phyloP scores from a whole-genome alignment of 2,113 vertebrate genomes.

The Entomyzon cyanotis region DNA sequence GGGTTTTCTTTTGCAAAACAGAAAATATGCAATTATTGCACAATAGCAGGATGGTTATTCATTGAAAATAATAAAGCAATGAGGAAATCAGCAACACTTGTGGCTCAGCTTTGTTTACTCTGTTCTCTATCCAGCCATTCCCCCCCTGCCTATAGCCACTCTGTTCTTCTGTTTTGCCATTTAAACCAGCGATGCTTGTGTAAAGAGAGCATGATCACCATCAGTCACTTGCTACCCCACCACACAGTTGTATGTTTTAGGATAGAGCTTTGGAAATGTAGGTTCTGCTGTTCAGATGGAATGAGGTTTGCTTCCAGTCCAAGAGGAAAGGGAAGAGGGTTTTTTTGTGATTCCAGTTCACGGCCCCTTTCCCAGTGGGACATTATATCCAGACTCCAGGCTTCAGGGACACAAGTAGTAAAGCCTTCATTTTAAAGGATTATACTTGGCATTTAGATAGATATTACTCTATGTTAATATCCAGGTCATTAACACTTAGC shows the following conservation, averaged over 20 bases:
- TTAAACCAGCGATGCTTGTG: background rate
- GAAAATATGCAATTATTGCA: background rate
- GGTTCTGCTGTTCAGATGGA: background rate
- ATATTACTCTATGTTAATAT: background rate
- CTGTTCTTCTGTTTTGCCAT: background rate
- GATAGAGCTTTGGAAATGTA: background rate
- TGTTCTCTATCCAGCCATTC: background rate
- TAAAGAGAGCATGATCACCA: background rate
- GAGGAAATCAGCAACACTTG: background rate
- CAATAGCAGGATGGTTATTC: background rate
- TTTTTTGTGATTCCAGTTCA: background rate
- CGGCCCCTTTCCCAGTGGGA: background rate
- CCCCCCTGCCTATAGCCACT: background rate
- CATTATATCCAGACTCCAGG: background rate
- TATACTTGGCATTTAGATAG: background rate
- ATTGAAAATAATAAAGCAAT: background rate
- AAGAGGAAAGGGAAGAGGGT: background rate
- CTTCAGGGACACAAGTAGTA: background rate
- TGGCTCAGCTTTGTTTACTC: background rate
- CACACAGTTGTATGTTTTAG: background rate
- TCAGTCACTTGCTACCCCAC: background rate
- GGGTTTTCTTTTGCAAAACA: background rate
- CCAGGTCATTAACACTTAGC: background rate
- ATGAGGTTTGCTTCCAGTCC: background rate
- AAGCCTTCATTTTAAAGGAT: background rate